Percentiles rank a stretch among this genome's conserved stretches.
These are phyloP conservation scores for Anomalospiza imberbis DNA, from an alignment of 2,797 vertebrate species.

Conservation along the genomic window DNA sequence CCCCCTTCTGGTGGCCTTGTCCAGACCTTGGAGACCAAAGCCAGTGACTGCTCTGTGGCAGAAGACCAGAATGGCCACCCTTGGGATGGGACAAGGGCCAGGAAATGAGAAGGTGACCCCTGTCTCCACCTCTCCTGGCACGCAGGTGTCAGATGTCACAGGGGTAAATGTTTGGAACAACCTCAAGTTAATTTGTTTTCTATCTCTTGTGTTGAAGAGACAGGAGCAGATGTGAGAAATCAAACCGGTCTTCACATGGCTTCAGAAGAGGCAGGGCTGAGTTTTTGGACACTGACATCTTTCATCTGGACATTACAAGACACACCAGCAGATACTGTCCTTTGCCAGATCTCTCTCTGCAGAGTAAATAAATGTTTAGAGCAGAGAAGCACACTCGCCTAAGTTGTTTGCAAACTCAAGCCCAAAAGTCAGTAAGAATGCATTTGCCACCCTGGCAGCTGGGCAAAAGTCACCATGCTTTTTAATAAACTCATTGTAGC, in stretches of 20 bases:
- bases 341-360: background rate
- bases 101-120: accelerated
- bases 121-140: background rate
- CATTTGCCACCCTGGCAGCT: background rate
- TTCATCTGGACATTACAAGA: background rate
- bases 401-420: accelerated
- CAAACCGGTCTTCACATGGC: accelerated
- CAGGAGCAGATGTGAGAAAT: background rate
- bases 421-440: background rate
- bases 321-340: background rate
- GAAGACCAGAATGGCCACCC: background rate
- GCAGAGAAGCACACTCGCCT: background rate
- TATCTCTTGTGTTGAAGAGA: background rate
- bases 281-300: background rate
- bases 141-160: accelerated
- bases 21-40: accelerated
- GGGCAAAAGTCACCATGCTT: background rate
- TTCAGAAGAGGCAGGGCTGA: background rate
- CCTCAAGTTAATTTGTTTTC: background rate
- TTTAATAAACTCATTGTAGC: background rate
- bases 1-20: background rate
- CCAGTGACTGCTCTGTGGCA: background rate
- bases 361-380: background rate
- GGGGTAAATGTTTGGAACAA: background rate
- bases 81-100: accelerated